These are phyloP conservation scores for Tipula vernalis DNA, from an alignment of 2,888 invertebrate genomes.

Conservation along the genomic window DNA sequence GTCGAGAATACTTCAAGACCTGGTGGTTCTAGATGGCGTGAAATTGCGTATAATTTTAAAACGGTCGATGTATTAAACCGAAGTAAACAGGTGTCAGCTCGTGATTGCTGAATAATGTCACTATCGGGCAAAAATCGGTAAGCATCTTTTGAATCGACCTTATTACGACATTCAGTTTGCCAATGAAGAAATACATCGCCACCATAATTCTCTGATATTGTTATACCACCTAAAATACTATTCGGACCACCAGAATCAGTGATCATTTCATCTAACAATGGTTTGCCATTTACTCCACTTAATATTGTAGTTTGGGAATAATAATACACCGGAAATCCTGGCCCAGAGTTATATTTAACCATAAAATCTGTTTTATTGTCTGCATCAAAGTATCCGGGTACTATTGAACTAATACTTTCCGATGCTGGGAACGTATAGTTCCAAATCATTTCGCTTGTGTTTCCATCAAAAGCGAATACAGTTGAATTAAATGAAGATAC, in stretches of 20 bases:
- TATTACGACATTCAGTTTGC: conserved; percentile 46
- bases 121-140: conserved; percentile 37
- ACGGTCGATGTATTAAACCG: conserved; percentile 56
- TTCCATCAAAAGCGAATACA: conserved; percentile 58
- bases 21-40: conserved; percentile 52
- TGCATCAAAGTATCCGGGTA: conserved; percentile 64
- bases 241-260: conserved; percentile 34
- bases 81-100: conserved; percentile 51
- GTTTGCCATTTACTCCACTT: conserved; percentile 29
- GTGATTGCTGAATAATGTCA: conserved; percentile 32
- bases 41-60: conserved; percentile 49
- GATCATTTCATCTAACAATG: conserved; percentile 31
- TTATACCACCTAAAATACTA: conserved; percentile 32
- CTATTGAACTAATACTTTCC: conserved; percentile 62
- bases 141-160: conserved; percentile 37
- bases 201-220: conserved; percentile 40
- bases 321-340: conserved; percentile 60
- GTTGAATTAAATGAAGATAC: conserved; percentile 59
- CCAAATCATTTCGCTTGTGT: conserved; percentile 55
- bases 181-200: conserved; percentile 69
- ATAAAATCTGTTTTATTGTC: conserved; percentile 68
- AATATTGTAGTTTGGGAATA: conserved; percentile 45
- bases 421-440: conserved; percentile 50
- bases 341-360: conserved; percentile 53
- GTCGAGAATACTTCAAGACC: conserved; percentile 61